Percentiles rank a stretch among this genome's conserved stretches.
Conservation (phyloP, 2,797 vertebrate genomes). For the Sebastes itinus region DNA sequence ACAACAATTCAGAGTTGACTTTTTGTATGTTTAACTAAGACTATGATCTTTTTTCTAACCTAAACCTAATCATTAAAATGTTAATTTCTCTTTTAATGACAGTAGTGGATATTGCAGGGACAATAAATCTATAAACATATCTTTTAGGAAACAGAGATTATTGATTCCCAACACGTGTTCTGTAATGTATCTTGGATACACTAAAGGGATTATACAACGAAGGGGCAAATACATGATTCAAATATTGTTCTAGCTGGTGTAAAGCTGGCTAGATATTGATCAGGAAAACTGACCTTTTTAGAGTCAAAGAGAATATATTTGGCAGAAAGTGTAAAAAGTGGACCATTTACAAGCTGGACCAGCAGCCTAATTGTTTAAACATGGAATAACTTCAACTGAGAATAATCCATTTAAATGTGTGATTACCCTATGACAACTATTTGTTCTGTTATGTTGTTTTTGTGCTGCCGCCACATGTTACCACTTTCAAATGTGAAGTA, state of each 20-base stretch:
- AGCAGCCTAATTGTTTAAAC: slow-evolving; percentile 2
- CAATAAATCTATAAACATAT: neutral
- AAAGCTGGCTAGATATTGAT: neutral
- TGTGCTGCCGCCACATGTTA: neutral
- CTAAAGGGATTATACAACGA: neutral
- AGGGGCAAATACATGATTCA: neutral
- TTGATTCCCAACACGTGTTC: neutral
- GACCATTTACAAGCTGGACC: neutral
- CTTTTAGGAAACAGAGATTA: neutral
- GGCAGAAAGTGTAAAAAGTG: neutral
- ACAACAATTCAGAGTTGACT: neutral
- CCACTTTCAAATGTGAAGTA: neutral
- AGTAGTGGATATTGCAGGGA: neutral
- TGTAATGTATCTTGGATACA: neutral
- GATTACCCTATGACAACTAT: neutral
- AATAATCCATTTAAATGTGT: neutral
- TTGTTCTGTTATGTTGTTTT: neutral
- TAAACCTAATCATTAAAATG: neutral
- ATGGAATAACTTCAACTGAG: neutral
- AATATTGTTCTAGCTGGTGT: neutral
- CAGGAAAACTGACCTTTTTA: neutral
- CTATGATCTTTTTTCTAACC: neutral
- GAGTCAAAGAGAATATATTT: neutral
- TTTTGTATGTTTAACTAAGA: neutral
- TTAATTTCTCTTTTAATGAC: neutral